Evolutionary conservation across 2,888 invertebrate species (phyloP), one percentile per base, ranked within the genome.

Genomic region (Cosmopolites sordidus): DNA sequence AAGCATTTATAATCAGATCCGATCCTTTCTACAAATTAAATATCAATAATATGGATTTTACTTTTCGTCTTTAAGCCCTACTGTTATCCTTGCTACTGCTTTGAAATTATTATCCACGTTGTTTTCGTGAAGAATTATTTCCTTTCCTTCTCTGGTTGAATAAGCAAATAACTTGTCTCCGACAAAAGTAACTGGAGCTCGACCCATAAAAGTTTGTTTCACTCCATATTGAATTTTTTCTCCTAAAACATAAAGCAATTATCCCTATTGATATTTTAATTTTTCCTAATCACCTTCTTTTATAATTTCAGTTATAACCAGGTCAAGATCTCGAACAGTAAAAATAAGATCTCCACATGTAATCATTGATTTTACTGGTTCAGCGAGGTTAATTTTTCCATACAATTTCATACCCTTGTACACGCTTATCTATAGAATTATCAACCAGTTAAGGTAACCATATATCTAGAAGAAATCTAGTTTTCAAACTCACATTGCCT

Each of bases 351-450:
- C 79, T 12, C 75, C 75, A 29, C 73, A 69, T n/a, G 80, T 74
- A 44, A 75, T 70, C 56, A 86, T 69, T 64, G 80, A 82, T 70
- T 82, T 83, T 1, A 85, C 79, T 70, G 84, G 83, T 69, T 86
- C 85, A 1, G 67, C 66, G 8, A 68, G 60, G 48, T 64, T 65
- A 2, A 69, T 50, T 8, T 53, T 51, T 12, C 79, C 79, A 60
- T 78, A 77, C 38, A 76, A 65, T 45, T 64, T 68, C 53, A 81
- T 75, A 55, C 81, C 74, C 67, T 81, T 76, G 66, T 76, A 83
- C 14, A 83, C 72, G 42, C 73, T 70, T 8, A 84, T 75, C 83
- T 83, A 18, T 6, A 56, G 46, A n/a, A n/a, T n/a, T n/a, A n/a
- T 14, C 11, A 29, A 8, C 6, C 29, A 29, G 11, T 11, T 29